Base-by-base conservation (phyloP, 2,113 vertebrate species). In the Sander lucioperca region DNA sequence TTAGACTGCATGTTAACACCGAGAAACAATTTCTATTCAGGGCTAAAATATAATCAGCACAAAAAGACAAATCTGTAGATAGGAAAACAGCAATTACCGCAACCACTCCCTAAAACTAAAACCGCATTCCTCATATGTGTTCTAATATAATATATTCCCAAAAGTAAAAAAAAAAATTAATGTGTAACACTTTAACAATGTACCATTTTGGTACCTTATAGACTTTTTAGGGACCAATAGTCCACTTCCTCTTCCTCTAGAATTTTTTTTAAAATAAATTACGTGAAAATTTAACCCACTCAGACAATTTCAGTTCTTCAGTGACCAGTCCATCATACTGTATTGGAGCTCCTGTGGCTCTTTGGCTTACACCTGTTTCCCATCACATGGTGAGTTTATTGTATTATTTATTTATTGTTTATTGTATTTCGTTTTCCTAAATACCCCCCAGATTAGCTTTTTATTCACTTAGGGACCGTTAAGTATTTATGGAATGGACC, bases 401-500 rank as follows among this genome's bases (percentile, higher is more conserved):
- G 78, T 84, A 71, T 82, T n/a, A n/a, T n/a, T n/a, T n/a, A n/a
- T n/a, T n/a, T n/a, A n/a, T n/a, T n/a, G 59, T 89, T 91, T 90
- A 91, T 87, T 86, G 78, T 84, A 71, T 82, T n/a, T n/a, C n/a
- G n/a, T n/a, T n/a, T n/a, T n/a, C 69, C 71, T 75, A 86, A 91
- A 90, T 70, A 68, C 36, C 70, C 70, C 71, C 56, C 86, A 88
- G 71, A 83, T 87, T 88, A 77, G 43, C 74, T 79, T 82, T 88
- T 86, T 68, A 87, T 87, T 86, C 69, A 73, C 43, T 72, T 27
- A 27, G 27, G 27, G 27, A 27, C 27, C 27, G 27, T 27, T 27
- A 1, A 3, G 27, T 27, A 27, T 27, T 27, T 27, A 27, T 27
- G 2, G 27, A 27, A 27, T 27, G 27, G 27, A 27, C 27, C 27